A percentile compares a stretch with the other conserved stretches of the same genome.
phyloP scores from a whole-genome alignment of 2,888 invertebrate genomes.

The Erynnis tages region DNA sequence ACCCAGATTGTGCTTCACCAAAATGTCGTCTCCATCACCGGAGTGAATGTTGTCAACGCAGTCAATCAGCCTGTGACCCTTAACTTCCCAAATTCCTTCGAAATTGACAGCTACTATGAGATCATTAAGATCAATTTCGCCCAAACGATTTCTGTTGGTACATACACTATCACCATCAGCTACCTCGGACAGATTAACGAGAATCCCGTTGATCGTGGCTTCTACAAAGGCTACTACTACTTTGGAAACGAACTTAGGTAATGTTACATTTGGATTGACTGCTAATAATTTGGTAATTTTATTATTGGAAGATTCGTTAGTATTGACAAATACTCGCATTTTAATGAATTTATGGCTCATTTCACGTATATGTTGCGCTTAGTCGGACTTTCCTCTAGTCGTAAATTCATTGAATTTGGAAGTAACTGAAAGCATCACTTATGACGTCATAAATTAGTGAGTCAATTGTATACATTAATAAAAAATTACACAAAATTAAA shows the following conservation, averaged over 20 bases:
- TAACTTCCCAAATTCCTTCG: slow-evolving; percentile 45
- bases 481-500: neutral
- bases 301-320: too few species aligned
- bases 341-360: too few species aligned
- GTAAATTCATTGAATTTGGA: too few species aligned
- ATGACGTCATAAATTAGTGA: too few species aligned
- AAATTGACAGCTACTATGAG: slow-evolving; percentile 58
- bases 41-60: slow-evolving; percentile 45
- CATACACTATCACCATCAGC: slow-evolving; percentile 53
- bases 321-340: too few species aligned
- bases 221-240: slow-evolving; percentile 70
- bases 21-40: slow-evolving; percentile 55
- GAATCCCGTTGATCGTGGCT: slow-evolving; percentile 68
- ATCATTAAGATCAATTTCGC: slow-evolving; percentile 58
- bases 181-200: slow-evolving; percentile 60
- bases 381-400: too few species aligned
- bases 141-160: slow-evolving; percentile 45
- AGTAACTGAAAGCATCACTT: too few species aligned
- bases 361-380: too few species aligned
- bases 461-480: too few species aligned
- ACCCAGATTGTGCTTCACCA: slow-evolving; percentile 67
- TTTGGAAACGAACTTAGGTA: slow-evolving; percentile 49
- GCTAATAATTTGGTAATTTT: too few species aligned
- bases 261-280: neutral
- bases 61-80: slow-evolving; percentile 44